phyloP scores from a whole-genome alignment of 1,140 invertebrate genomes.

The Lepidurus packardi region DNA sequence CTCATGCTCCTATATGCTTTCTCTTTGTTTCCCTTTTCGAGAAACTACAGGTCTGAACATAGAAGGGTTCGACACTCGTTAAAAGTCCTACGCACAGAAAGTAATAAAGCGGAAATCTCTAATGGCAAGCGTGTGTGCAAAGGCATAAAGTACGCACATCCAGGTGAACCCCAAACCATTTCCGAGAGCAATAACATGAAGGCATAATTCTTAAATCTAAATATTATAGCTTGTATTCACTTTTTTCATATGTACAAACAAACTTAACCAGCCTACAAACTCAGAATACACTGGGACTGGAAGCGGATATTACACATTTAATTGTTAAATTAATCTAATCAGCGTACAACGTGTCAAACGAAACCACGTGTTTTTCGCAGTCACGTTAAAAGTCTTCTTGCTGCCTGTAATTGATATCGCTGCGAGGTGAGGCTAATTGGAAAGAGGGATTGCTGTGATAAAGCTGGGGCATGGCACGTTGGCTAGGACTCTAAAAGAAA shows the following conservation, averaged over 20 bases:
- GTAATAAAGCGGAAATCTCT: background rate
- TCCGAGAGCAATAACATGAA: too few species aligned
- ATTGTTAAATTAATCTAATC: background rate
- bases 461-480: background rate
- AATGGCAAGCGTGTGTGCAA: background rate
- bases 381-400: background rate
- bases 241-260: background rate
- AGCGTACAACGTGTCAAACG: background rate
- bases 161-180: too few species aligned
- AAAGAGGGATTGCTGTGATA: constrained; percentile 10
- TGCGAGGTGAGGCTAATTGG: background rate
- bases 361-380: background rate
- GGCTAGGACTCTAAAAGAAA: background rate
- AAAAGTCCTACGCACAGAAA: background rate
- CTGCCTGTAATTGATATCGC: background rate
- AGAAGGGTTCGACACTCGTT: background rate
- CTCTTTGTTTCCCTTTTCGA: background rate
- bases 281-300: background rate
- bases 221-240: background rate
- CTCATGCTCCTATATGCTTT: background rate
- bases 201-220: too few species aligned
- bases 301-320: background rate
- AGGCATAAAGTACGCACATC: background rate
- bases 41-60: background rate
- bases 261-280: background rate